These are phyloP conservation scores for Perccottus glenii DNA, from an alignment of 2,113 vertebrate species.

Conservation along the genomic window DNA sequence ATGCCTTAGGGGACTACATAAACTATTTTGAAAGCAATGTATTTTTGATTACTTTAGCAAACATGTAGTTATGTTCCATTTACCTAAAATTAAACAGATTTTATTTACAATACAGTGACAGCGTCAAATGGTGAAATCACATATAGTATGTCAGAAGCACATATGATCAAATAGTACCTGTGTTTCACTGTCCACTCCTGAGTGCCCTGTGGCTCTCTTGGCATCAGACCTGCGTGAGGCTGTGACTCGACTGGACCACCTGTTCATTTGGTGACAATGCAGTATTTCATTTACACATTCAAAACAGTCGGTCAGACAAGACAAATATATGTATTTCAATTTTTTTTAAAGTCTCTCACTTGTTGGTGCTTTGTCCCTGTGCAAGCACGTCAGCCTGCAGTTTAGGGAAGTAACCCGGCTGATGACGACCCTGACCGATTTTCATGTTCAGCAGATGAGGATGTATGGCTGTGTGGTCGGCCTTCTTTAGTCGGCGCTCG, in stretches of 20 bases:
- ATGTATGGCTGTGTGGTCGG: conserved; percentile 95
- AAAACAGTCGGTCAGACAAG: neutral
- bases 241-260: conserved; percentile 88
- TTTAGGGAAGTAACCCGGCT: conserved; percentile 94
- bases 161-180: conserved; percentile 78
- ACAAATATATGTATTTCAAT: conserved; percentile 3
- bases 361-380: conserved; percentile 89
- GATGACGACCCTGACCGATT: conserved; percentile 96
- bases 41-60: neutral
- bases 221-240: conserved; percentile 85
- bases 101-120: no score
- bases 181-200: conserved; percentile 86
- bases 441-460: conserved; percentile 97
- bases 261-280: conserved; percentile 65
- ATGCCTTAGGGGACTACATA: neutral
- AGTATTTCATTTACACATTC: neutral
- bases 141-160: no score
- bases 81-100: fast-evolving
- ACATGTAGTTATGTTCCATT: neutral
- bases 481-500: conserved; percentile 91
- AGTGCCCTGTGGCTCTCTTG: conserved; percentile 80
- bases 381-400: conserved; percentile 92
- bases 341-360: conserved; percentile 79
- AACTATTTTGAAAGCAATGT: conserved; percentile 8
- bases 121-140: no score